A percentile compares a stretch with the other conserved stretches of the same genome.
These are phyloP conservation scores for Hydrocynus forskahlii DNA, from an alignment of 2,797 vertebrate species.

Conservation along the genomic window DNA sequence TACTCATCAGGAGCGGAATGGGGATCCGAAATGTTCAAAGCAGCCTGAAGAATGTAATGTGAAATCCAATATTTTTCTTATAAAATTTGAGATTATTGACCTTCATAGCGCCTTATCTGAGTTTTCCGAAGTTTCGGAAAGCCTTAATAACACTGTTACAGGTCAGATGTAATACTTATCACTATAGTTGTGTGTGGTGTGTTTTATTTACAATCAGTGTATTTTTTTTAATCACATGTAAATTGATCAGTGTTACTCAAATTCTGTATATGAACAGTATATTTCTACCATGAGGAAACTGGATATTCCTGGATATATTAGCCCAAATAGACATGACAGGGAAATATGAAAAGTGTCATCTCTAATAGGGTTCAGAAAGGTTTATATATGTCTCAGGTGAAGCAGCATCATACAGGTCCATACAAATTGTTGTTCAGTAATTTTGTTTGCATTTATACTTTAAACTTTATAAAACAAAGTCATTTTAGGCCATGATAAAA, in stretches of 20 bases:
- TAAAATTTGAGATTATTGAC: slow-evolving; percentile 7
- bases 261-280: slow-evolving; percentile 12
- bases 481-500: not conserved
- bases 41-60: slow-evolving; percentile 7
- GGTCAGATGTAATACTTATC: slow-evolving; percentile 5
- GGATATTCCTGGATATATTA: not conserved
- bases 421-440: not conserved
- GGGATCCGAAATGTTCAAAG: not conserved
- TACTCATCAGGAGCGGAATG: not conserved
- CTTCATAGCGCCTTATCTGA: not conserved
- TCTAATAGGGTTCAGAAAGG: not conserved
- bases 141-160: slow-evolving; percentile 21
- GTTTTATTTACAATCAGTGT: slow-evolving; percentile 15
- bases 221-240: not conserved
- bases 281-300: not conserved
- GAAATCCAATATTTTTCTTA: slow-evolving; percentile 17
- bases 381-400: slow-evolving; percentile 40
- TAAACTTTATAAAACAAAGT: not conserved
- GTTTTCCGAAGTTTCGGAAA: not conserved
- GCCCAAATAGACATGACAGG: not conserved
- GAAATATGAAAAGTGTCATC: not conserved
- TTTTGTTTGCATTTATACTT: not conserved
- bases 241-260: not conserved
- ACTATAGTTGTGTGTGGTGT: not conserved
- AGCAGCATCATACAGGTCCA: not conserved